Evolutionary conservation across 2,113 vertebrate species (phyloP).

Genomic region (Electrona antarctica): DNA sequence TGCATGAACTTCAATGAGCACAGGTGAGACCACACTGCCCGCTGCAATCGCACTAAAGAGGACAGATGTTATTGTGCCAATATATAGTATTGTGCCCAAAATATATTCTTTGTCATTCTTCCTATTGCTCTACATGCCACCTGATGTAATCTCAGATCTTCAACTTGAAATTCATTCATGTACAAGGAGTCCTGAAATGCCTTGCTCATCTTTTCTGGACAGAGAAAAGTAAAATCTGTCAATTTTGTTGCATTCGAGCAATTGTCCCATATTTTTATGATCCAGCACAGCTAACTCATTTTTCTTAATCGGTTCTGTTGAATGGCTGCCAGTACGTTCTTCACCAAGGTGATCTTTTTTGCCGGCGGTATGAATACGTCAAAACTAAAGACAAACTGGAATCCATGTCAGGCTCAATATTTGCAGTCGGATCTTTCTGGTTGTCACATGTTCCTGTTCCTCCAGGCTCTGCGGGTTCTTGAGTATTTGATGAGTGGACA

Average conservation of each 20-base stretch:
- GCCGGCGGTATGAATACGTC: constrained; percentile 43
- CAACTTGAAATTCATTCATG: no score
- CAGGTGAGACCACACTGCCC: constrained; percentile 19
- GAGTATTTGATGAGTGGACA: constrained; percentile 49
- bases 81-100: no score
- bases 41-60: background rate
- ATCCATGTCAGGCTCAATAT: constrained; percentile 52
- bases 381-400: constrained; percentile 42
- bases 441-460: constrained; percentile 58
- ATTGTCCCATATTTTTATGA: constrained; percentile 33
- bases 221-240: constrained; percentile 14
- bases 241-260: constrained; percentile 12
- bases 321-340: constrained; percentile 30
- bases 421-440: constrained; percentile 59
- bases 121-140: no score
- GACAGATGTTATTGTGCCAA: background rate
- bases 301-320: constrained; percentile 37
- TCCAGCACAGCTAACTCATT: constrained; percentile 36
- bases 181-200: background rate
- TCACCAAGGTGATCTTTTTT: constrained; percentile 68
- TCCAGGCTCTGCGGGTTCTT: constrained; percentile 62
- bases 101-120: no score
- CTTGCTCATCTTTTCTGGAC: constrained; percentile 10
- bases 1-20: constrained; percentile 34
- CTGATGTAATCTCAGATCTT: background rate